Conservation (phyloP, 2,888 invertebrate genomes). For the Nomada flava region DNA sequence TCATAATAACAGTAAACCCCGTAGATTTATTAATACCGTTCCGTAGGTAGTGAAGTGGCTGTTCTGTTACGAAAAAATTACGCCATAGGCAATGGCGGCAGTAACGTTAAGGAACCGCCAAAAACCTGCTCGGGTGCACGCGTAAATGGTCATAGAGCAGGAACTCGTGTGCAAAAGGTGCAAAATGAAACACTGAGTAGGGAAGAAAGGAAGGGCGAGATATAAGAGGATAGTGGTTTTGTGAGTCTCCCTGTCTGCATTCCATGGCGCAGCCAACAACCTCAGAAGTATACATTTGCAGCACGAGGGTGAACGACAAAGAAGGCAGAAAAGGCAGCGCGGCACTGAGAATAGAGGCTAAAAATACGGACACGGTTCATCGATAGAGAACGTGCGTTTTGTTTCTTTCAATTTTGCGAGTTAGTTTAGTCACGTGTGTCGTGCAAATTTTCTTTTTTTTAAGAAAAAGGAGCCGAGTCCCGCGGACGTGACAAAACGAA, state of each 20-base stretch:
- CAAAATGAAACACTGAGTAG: constrained; percentile 34
- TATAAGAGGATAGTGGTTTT: constrained; percentile 71
- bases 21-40: no score
- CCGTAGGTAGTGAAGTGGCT: no score
- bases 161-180: constrained; percentile 33
- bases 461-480: background rate
- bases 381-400: constrained; percentile 7
- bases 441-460: background rate
- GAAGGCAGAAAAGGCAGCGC: constrained; percentile 39
- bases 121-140: constrained; percentile 18
- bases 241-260: constrained; percentile 75
- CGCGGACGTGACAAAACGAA: background rate
- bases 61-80: background rate
- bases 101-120: background rate
- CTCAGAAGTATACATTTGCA: constrained; percentile 71
- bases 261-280: constrained; percentile 78
- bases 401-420: constrained; percentile 13
- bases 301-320: constrained; percentile 34
- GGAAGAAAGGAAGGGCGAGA: constrained; percentile 59
- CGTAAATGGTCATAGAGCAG: constrained; percentile 37
- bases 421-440: background rate
- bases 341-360: background rate
- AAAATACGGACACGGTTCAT: constrained; percentile 36
- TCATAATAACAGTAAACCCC: no score
- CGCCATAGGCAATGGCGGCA: no score